Percentiles rank a stretch among this genome's conserved stretches.
phyloP scores from a whole-genome alignment of 2,797 vertebrate genomes.

The Nothura maculosa region DNA sequence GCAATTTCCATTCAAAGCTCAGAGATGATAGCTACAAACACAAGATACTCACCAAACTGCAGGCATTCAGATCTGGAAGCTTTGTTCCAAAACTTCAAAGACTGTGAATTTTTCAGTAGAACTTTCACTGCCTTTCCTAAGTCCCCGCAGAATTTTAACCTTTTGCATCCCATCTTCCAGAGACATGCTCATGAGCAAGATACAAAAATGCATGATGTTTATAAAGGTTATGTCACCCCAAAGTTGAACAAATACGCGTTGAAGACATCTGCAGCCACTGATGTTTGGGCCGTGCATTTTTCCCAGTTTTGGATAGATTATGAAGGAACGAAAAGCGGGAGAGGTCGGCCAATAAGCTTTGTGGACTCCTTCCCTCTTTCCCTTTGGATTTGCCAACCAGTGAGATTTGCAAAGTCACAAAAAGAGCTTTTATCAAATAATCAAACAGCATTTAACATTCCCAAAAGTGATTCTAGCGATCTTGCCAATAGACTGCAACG shows the following conservation, averaged over 20 bases:
- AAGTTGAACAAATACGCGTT: constrained; percentile 87
- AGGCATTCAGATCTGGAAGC: constrained; percentile 93
- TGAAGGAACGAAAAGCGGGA: constrained; percentile 90
- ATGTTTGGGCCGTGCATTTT: constrained; percentile 95
- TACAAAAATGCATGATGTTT: constrained; percentile 93
- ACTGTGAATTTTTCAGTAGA: constrained; percentile 90
- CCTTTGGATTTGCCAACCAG: constrained; percentile 94
- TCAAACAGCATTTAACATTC: constrained; percentile 70
- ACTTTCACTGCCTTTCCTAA: constrained; percentile 86
- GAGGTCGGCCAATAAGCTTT: constrained; percentile 92
- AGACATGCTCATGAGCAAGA: constrained; percentile 95
- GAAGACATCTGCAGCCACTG: constrained; percentile 90
- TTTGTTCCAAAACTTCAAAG: constrained; percentile 93
- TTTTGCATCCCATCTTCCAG: constrained; percentile 92
- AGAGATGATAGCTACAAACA: constrained; percentile 97
- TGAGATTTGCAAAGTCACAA: constrained; percentile 86
- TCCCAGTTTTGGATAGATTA: constrained; percentile 99
- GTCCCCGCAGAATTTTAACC: constrained; percentile 81
- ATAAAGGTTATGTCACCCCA: constrained; percentile 88
- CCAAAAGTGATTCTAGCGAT: constrained; percentile 90
- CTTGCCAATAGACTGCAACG: constrained; percentile 88
- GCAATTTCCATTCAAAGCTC: constrained; percentile 96
- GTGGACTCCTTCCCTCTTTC: constrained; percentile 96
- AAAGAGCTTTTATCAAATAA: constrained; percentile 79
- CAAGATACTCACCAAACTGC: constrained; percentile 91